Percentiles rank a stretch among this genome's conserved stretches.
Conservation (phyloP, 1,140 invertebrate species). For the Apolygus lucorum region DNA sequence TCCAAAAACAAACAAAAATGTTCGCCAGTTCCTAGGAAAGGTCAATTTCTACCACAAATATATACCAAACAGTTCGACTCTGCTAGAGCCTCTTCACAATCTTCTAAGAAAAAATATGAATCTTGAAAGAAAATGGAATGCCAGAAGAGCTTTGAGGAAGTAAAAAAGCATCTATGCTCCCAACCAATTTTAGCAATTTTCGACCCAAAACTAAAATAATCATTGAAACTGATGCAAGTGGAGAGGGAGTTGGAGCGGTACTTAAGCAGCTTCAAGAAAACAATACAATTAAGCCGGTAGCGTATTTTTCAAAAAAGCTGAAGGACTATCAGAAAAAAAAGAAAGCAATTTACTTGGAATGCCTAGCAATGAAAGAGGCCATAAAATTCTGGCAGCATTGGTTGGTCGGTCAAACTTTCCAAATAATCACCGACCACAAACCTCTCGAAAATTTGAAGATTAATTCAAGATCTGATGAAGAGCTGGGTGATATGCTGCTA, state of each 20-base stretch:
- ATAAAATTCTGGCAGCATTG: conserved; percentile 40
- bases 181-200: conserved; percentile 37
- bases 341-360: conserved; percentile 38
- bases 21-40: conserved; percentile 33
- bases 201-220: conserved; percentile 29
- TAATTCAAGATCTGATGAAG: conserved; percentile 37
- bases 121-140: conserved; percentile 37
- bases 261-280: conserved; percentile 36
- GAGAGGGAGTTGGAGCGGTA: conserved; percentile 27
- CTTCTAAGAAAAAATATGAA: conserved; percentile 36
- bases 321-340: conserved; percentile 35
- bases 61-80: conserved; percentile 35
- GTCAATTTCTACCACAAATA: conserved; percentile 33
- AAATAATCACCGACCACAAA: conserved; percentile 40
- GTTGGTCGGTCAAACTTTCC: conserved; percentile 38
- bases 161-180: conserved; percentile 38
- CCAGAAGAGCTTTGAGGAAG: conserved; percentile 36
- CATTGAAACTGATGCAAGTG: conserved; percentile 37
- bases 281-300: conserved; percentile 34
- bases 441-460: conserved; percentile 40
- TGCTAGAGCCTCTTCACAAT: conserved; percentile 36
- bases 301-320: conserved; percentile 35
- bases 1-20: conserved; percentile 28
- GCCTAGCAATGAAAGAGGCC: conserved; percentile 39
- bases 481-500: conserved; percentile 37